Evolutionary conservation across 2,797 vertebrate genomes (phyloP).

Genomic region (Malacoctenus gilli): DNA sequence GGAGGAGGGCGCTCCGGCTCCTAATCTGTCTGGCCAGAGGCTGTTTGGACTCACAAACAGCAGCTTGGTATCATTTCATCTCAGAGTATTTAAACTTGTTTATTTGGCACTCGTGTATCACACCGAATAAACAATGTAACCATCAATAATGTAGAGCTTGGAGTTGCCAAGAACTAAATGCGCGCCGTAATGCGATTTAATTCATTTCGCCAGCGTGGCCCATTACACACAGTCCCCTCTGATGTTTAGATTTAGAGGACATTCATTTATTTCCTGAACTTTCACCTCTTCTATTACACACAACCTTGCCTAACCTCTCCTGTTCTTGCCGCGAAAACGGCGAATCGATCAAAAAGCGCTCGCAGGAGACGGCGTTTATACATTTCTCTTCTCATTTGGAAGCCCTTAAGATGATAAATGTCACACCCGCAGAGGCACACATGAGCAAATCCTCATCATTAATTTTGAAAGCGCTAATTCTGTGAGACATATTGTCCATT

Average conservation of each 20-base stretch:
- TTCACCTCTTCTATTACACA: slow-evolving; percentile 15
- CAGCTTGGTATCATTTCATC: too few relatives aligned
- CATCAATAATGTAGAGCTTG: not conserved
- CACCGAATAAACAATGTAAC: not conserved
- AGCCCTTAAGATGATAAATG: slow-evolving; percentile 7
- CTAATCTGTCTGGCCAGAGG: too few relatives aligned
- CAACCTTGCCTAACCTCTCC: slow-evolving; percentile 19
- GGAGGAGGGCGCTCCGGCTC: too few relatives aligned
- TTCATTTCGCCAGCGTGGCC: too few relatives aligned
- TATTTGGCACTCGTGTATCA: slow-evolving; percentile 5
- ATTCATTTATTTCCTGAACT: slow-evolving; percentile 34
- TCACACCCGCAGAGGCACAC: slow-evolving; percentile 5
- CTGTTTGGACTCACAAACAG: too few relatives aligned
- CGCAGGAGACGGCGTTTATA: too few relatives aligned
- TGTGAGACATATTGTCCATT: slow-evolving; percentile 37
- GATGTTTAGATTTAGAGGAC: too few relatives aligned
- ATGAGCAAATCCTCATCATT: slow-evolving; percentile 22
- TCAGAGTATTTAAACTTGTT: slow-evolving; percentile 6
- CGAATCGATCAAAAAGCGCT: too few relatives aligned
- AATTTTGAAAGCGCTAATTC: slow-evolving; percentile 23
- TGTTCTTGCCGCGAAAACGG: slow-evolving; percentile 8
- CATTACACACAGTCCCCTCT: too few relatives aligned
- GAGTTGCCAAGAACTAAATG: too few relatives aligned
- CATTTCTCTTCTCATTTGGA: not conserved
- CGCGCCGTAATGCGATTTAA: too few relatives aligned